A percentile compares a stretch with the other conserved stretches of the same genome.
Conservation (phyloP, 2,888 invertebrate genomes). For the Epirrhoe tristata region DNA sequence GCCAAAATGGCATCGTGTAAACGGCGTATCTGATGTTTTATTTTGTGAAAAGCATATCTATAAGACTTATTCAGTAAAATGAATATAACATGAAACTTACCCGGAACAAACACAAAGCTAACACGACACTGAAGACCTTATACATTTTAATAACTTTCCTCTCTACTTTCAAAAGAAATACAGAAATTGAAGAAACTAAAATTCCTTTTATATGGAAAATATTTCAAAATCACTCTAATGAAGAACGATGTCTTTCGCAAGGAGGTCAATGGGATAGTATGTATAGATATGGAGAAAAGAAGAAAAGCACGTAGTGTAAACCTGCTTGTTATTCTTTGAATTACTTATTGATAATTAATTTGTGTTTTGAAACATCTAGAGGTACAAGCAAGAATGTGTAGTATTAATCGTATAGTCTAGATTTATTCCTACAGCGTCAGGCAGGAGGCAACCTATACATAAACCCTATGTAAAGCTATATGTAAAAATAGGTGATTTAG, state of each 20-base stretch:
- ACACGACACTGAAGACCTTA: constrained; percentile 15
- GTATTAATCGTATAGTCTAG: too few relatives aligned
- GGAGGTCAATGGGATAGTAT: constrained; percentile 22
- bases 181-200: not conserved
- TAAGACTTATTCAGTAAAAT: not conserved
- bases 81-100: constrained; percentile 26
- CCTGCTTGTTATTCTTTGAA: not conserved
- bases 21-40: too few relatives aligned
- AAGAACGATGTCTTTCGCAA: constrained; percentile 24
- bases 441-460: too few relatives aligned
- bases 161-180: constrained; percentile 4
- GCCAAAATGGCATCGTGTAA: too few relatives aligned
- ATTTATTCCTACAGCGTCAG: too few relatives aligned
- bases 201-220: constrained; percentile 22
- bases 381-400: not conserved
- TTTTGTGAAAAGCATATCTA: too few relatives aligned
- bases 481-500: too few relatives aligned
- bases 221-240: constrained; percentile 23
- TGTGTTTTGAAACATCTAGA: too few relatives aligned
- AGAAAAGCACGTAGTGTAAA: constrained; percentile 26
- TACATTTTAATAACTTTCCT: constrained; percentile 21
- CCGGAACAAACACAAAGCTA: constrained; percentile 24
- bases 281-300: constrained; percentile 5
- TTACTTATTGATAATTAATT: constrained; percentile 12
- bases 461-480: too few relatives aligned